Conservation (phyloP, 2,797 vertebrate species). For the Morus bassanus region DNA sequence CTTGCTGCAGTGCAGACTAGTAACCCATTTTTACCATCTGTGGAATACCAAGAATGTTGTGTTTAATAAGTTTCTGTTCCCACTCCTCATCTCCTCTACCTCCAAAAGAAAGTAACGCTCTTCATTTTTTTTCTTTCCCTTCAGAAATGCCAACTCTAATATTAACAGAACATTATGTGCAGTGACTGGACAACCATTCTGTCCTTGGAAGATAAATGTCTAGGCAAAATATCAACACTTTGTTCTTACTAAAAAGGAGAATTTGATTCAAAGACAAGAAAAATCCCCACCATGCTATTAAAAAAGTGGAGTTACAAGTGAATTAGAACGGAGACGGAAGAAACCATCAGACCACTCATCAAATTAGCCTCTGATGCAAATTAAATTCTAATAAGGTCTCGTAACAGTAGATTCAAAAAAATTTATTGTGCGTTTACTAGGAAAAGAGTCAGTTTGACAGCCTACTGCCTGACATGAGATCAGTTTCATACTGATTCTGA, state of each 20-base stretch:
- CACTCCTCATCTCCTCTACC: neutral
- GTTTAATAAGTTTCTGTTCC: conserved; percentile 3
- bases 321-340: neutral
- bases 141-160: neutral
- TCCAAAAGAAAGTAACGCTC: neutral
- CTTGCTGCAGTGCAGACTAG: conserved; percentile 16
- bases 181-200: neutral
- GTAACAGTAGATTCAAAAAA: neutral
- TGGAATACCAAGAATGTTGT: conserved; percentile 5
- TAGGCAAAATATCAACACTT: neutral
- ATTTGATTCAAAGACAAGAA: neutral
- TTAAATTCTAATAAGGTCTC: neutral
- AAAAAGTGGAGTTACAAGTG: neutral
- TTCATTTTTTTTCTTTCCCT: neutral
- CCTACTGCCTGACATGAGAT: neutral
- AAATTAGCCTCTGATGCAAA: neutral
- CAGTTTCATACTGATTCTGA: neutral
- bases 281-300: neutral
- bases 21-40: neutral
- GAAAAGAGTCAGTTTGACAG: neutral
- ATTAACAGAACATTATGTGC: neutral
- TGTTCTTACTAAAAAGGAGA: neutral
- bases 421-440: neutral
- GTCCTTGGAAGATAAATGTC: neutral
- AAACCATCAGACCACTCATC: neutral